These are phyloP conservation scores for Tupiocoris notatus DNA, from an alignment of 2,888 invertebrate species.

Conservation along the genomic window DNA sequence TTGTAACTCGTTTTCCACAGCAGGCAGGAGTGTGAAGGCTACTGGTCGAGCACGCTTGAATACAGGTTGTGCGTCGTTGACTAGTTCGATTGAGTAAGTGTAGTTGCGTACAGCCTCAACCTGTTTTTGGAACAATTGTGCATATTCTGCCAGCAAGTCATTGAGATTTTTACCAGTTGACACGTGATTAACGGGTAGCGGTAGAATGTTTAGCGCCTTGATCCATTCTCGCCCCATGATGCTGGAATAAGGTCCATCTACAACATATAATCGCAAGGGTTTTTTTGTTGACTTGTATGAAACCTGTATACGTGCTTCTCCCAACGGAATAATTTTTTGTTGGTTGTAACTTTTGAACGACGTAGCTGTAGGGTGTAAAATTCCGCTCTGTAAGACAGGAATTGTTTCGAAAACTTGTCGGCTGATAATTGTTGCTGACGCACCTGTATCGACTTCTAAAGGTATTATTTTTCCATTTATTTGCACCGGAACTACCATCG, in stretches of 20 bases:
- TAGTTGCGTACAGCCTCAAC: conserved; percentile 16
- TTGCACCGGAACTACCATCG: conserved; percentile 1
- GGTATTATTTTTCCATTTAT: conserved; percentile 1
- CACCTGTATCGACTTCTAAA: conserved; percentile 26
- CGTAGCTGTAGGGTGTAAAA: conserved; percentile 14
- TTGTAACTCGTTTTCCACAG: background rate
- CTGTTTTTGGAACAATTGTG: background rate
- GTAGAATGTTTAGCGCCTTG: background rate
- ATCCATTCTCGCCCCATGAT: conserved; percentile 35
- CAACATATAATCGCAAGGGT: conserved; percentile 3
- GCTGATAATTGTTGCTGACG: background rate
- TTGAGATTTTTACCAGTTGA: background rate
- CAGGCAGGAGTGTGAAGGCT: background rate
- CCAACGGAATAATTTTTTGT: conserved; percentile 19
- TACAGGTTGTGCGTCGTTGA: conserved; percentile 10
- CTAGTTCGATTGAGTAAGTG: conserved; percentile 2
- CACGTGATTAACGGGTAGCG: conserved; percentile 4
- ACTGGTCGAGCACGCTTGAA: conserved; percentile 23
- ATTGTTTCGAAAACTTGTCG: conserved; percentile 13
- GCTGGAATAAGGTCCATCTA: background rate
- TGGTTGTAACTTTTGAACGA: conserved; percentile 20
- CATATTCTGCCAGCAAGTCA: background rate
- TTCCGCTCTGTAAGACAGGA: background rate
- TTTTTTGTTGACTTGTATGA: background rate
- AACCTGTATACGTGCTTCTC: conserved; percentile 13